Percentiles rank a stretch among this genome's conserved stretches.
Conservation (phyloP, 2,888 invertebrate genomes). For the Thymelicus lineola region DNA sequence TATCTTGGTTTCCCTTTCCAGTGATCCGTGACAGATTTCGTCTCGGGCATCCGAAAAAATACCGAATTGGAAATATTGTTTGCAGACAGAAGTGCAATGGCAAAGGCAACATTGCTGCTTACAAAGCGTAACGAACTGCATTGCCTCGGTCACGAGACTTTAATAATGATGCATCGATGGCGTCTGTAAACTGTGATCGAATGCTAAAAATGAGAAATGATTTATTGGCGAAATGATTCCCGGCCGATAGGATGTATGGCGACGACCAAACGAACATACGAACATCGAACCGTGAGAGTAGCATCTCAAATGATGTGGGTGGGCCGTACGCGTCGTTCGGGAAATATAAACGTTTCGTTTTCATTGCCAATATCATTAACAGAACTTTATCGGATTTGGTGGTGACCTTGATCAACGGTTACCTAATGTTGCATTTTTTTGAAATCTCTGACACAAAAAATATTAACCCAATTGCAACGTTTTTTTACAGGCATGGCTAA, state of each 20-base stretch:
- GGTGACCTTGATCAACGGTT: not conserved
- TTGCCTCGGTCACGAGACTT: constrained; percentile 4
- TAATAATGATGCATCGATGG: not conserved
- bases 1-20: too few relatives aligned
- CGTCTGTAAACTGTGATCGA: not conserved
- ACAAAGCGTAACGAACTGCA: not conserved
- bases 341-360: not conserved
- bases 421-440: not conserved
- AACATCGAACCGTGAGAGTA: not conserved
- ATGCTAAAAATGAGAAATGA: constrained; percentile 9
- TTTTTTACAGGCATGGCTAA: too few relatives aligned
- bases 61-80: not conserved
- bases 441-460: not conserved
- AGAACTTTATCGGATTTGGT: not conserved
- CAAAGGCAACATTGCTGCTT: not conserved
- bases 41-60: not conserved
- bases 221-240: constrained; percentile 6
- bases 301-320: not conserved
- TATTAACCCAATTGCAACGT: too few relatives aligned
- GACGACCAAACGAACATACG: constrained; percentile 11
- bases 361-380: constrained; percentile 10
- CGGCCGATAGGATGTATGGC: not conserved
- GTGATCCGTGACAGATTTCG: too few relatives aligned
- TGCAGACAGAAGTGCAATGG: not conserved
- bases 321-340: not conserved